Base-by-base conservation (phyloP, 2,113 vertebrate genomes). In the Hippopotamus amphibius region DNA sequence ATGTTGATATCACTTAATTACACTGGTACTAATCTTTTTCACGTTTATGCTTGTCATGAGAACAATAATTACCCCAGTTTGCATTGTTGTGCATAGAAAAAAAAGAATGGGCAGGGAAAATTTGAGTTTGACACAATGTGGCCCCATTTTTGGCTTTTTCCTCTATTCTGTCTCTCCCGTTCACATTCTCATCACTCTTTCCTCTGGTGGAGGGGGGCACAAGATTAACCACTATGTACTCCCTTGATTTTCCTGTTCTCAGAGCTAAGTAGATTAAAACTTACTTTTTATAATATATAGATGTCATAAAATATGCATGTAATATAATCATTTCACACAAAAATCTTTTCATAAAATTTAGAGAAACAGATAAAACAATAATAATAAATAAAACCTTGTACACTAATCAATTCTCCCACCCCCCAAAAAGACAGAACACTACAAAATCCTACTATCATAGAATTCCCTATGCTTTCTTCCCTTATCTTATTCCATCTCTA, bases 1-100 rank as follows among this genome's bases (percentile, higher is more conserved):
- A 43, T 85, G 16, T 69, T 89, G 77, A 69, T 69, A 80, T 68
- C 66, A 46, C 48, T 92, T 88, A 94, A 71, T 66, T 92, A 77
- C n/a, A 77, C 16, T 26, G 10, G 3, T 53, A 53, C 81, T 82
- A 82, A 92, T 65, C 26, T 85, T 85, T 77, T 65, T 81, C 48
- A 85, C 46, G 46, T 46, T 94, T 50, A 53, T 65, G 24, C 30
- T 48, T 74, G 16, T 86, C 8, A 69, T 6, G 15, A 28, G 43
- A 30, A 81, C 22, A 92, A 71, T 89, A 33, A 37, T 79, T 11
- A 21, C 12, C 8, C 41, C 24, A 48, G 9, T n/a, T 15, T 84
- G n/a, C 3, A 1, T 86, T 81, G 21, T 26, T 63, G 46, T 21
- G 0, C 33, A 11, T 24, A 26, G 59, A 12, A 17, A 72, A 53